Evolutionary conservation across 2,113 vertebrate genomes (phyloP), one percentile per base, ranked within the genome.

Genomic region (Cygnus atratus): DNA sequence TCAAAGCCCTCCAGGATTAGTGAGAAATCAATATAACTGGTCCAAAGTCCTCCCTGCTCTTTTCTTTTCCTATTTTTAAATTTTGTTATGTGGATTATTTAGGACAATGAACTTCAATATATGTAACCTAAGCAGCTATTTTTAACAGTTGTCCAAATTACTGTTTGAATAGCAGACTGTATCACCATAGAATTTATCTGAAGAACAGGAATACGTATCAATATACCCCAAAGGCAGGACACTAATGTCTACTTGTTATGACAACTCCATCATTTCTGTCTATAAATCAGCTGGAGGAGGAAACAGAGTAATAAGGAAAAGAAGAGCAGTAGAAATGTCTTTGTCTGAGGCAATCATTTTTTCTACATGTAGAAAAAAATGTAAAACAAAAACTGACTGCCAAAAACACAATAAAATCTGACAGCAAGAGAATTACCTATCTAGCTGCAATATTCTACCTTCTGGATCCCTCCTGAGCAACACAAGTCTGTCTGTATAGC

Each of bases 241-340:
- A 43, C 11, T 55, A 55, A 84, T 50, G 82, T 83, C 59, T 88
- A 29, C 67, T 85, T 90, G 62, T 92, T 87, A 21, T 65, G 87
- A 94, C 67, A 95, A 43, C 14, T 85, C 67, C 55, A 55, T 66
- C 31, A 63, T 48, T 85, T 87, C 62, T 88, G 31, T 66, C 66
- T 52, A 37, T 74, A 46, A 58, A 96, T 43, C 71, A 89, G 5
- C 24, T 73, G 31, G n/a, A 92, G 73, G 44, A 71, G 10, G 37
- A 92, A 95, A 93, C 22, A 87, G 58, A 74, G 65, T 62, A 95
- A 50, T 28, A 79, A 66, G 77, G 41, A 79, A 82, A 88, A 81
- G 46, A 97, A 91, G 20, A 29, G 57, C 83, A 88, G 55, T 25
- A 37, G 78, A 92, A 95, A 68, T 58, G 57, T 52, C 43, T 75